phyloP scores from a whole-genome alignment of 2,797 vertebrate species.

The Tarsius wallacei region DNA sequence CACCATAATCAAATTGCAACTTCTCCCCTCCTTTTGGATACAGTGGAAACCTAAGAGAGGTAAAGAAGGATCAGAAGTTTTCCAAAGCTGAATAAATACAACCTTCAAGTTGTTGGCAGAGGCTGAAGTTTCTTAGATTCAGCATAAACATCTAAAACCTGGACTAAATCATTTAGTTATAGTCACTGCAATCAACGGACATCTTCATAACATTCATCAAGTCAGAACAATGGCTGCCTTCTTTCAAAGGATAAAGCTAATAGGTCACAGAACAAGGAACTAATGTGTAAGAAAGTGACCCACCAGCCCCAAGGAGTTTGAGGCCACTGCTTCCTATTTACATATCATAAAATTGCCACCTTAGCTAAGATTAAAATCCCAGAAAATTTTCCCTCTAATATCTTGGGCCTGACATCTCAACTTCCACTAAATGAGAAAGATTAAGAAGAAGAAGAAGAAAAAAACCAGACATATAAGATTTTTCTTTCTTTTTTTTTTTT shows the following conservation, averaged over 20 bases:
- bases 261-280: neutral
- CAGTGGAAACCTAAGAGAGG: slow-evolving; percentile 95
- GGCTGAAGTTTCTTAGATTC: neutral
- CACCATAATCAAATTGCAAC: slow-evolving; percentile 99
- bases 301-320: neutral
- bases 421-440: slow-evolving; percentile 25
- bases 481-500: slow-evolving; percentile 63
- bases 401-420: slow-evolving; percentile 5
- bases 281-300: neutral
- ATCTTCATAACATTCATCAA: neutral
- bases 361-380: slow-evolving; percentile 19
- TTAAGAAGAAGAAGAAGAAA: neutral
- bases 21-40: slow-evolving; percentile 97
- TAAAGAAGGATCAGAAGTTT: slow-evolving; percentile 66
- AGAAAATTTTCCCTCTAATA: neutral
- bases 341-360: neutral
- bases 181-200: neutral
- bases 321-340: slow-evolving; percentile 12
- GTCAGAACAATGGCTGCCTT: slow-evolving; percentile 27
- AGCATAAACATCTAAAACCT: slow-evolving; percentile 42
- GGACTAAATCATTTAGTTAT: neutral
- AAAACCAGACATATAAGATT: neutral
- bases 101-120: slow-evolving; percentile 16
- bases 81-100: slow-evolving; percentile 44
- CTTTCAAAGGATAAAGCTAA: neutral